Evolutionary conservation across 2,888 invertebrate genomes (phyloP), one percentile per base, ranked within the genome.

Genomic region (Zootermopsis nevadensis): DNA sequence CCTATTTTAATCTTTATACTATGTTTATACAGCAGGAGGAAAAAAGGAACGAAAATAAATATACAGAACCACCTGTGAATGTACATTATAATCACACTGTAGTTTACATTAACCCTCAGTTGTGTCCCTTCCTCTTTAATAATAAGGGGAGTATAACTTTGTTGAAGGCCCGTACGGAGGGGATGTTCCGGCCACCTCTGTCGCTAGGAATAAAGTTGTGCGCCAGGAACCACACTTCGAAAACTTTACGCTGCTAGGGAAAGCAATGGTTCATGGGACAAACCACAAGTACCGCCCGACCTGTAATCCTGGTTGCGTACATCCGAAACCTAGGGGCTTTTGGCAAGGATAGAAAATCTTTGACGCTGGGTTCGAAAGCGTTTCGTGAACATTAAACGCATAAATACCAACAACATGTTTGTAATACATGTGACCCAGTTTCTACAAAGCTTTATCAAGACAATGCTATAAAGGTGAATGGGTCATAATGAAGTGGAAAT

Each of bases 131-230:
- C 2, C n/a, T 27, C 4, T n/a, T 10, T 12, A 27, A 6, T 60
- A 60, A 60, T n/a, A 60, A n/a, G 60, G 27, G n/a, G 27, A n/a
- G 60, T 12, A 60, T 60, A 60, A 60, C n/a, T 60, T 60, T 60
- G 60, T 6, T 27, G n/a, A 60, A 27, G 60, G n/a, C 60, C 60
- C 60, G 15, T 8, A 27, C n/a, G 60, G 60, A 3, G 60, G 60
- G 48, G 48, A 48, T 48, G 4, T 15, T 0, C 48, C 19, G 19
- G 19, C 48, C 19, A 48, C 48, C 48, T 48, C 48, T 48, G 19
- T 48, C 60, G 60, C 7, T 27, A 60, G 27, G 60, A 60, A 60
- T 60, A 4, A 27, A 60, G 60, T 27, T 60, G 60, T 60, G 60
- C 27, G 27, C 4, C 60, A 60, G 60, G 27, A 27, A 60, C 27